These are phyloP conservation scores for Halichondria panicea DNA, from an alignment of 37 sponge, comb jelly and placozoan species.

Conservation along the genomic window DNA sequence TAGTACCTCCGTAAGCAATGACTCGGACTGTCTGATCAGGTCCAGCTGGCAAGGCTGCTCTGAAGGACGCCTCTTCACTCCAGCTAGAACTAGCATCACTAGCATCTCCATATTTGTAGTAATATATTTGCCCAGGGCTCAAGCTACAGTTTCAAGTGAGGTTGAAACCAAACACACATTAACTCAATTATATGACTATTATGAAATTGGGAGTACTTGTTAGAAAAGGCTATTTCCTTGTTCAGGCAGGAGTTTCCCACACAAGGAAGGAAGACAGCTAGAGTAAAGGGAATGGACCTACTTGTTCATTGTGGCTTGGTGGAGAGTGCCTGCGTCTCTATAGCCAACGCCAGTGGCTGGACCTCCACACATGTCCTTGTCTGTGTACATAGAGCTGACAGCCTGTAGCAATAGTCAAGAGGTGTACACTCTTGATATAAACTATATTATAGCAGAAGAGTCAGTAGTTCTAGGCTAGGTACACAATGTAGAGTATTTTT, in stretches of 20 bases:
- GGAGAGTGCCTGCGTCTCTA: slow-evolving; percentile 57
- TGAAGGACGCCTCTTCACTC: slow-evolving; percentile 30
- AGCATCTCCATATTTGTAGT: slow-evolving; percentile 49
- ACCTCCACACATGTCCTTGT: slow-evolving; percentile 69
- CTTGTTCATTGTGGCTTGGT: slow-evolving; percentile 32
- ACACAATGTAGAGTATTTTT: too few species aligned
- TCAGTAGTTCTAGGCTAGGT: too few species aligned
- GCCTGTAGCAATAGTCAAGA: slow-evolving; percentile 21
- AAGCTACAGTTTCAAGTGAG: slow-evolving; percentile 6
- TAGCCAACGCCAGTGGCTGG: slow-evolving; percentile 63
- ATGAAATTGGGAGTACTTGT: too few species aligned
- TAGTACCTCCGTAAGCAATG: slow-evolving; percentile 59
- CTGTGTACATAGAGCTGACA: slow-evolving; percentile 46
- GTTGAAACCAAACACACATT: not conserved
- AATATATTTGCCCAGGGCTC: slow-evolving; percentile 33
- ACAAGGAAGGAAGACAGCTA: too few species aligned
- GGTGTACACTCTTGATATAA: too few species aligned
- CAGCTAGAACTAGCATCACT: slow-evolving; percentile 24
- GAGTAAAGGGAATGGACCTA: too few species aligned
- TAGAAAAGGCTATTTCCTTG: not conserved
- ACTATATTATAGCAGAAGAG: too few species aligned
- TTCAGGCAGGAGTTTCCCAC: not conserved
- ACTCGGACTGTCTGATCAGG: slow-evolving; percentile 9
- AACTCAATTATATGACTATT: not conserved
- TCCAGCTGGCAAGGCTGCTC: slow-evolving; percentile 15